These are phyloP conservation scores for Mobula birostris DNA, from an alignment of 2,113 vertebrate genomes.

Conservation along the genomic window DNA sequence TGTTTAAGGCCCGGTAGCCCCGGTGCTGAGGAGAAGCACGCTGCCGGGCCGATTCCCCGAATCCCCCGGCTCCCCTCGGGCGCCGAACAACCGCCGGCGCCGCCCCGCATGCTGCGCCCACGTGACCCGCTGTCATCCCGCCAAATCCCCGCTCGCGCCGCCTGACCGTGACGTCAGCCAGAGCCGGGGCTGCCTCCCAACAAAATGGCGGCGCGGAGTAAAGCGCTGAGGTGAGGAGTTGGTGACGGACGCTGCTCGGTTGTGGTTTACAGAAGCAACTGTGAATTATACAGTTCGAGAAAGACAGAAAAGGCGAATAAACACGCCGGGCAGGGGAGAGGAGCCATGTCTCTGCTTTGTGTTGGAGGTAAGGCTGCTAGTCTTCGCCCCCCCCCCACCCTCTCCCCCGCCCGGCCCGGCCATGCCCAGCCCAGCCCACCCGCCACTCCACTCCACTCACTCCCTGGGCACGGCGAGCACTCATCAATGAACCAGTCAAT, in stretches of 20 bases:
- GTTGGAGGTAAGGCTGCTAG: conserved; percentile 15
- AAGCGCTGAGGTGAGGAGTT: neutral
- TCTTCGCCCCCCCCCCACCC: no score
- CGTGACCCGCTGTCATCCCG: neutral
- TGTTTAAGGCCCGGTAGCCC: no score
- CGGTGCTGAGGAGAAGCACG: no score
- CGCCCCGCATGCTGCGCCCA: no score
- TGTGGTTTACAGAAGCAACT: no score
- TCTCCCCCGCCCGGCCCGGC: neutral
- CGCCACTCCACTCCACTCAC: neutral
- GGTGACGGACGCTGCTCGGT: neutral
- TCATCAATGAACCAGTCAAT: neutral
- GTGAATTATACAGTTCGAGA: no score
- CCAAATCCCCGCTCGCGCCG: conserved; percentile 13
- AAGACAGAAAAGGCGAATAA: no score
- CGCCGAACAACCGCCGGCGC: no score
- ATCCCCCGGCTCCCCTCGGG: no score
- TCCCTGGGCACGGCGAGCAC: neutral
- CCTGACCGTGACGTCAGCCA: conserved; percentile 3
- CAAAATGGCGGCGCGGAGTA: conserved; percentile 26
- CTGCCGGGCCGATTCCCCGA: no score
- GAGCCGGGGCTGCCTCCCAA: neutral
- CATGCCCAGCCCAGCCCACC: no score
- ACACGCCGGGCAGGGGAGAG: neutral
- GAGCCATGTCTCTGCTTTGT: conserved; percentile 35